Evolutionary conservation across 2,888 invertebrate genomes (phyloP).

Genomic region (Iselma pallidipennis): DNA sequence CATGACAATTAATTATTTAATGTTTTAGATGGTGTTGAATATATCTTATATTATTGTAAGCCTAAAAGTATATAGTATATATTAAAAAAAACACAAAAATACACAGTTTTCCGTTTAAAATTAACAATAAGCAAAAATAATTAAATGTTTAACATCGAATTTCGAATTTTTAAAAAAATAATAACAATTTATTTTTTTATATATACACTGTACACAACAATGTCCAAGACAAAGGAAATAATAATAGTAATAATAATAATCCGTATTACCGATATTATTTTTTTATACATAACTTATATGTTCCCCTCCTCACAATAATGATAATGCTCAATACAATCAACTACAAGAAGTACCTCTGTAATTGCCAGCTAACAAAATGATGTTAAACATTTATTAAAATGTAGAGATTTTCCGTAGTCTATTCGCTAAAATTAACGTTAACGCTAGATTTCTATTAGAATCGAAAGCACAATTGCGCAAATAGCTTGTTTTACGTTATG

Average conservation of each 20-base stretch:
- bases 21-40: conserved; percentile 40
- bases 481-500: too few species aligned
- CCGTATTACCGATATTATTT: conserved; percentile 27
- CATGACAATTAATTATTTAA: conserved; percentile 52
- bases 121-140: conserved; percentile 15
- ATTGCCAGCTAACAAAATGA: conserved; percentile 37
- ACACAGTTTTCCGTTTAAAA: conserved; percentile 28
- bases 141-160: conserved; percentile 55
- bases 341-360: conserved; percentile 40
- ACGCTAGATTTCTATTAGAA: too few species aligned
- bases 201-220: conserved; percentile 42
- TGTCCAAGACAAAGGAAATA: not conserved
- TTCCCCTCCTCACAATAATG: too few species aligned
- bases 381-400: conserved; percentile 54
- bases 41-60: conserved; percentile 29
- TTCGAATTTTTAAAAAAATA: conserved; percentile 42
- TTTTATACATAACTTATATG: conserved; percentile 30
- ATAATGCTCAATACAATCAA: conserved; percentile 47
- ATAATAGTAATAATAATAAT: not conserved
- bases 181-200: conserved; percentile 45
- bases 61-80: conserved; percentile 22
- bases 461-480: too few species aligned
- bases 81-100: conserved; percentile 18
- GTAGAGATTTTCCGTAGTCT: too few species aligned
- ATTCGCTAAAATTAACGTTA: too few species aligned